Percentiles rank a stretch among this genome's conserved stretches.
Evolutionary conservation across 2,797 vertebrate species (phyloP).

Genomic region (Smutsia temminckii): DNA sequence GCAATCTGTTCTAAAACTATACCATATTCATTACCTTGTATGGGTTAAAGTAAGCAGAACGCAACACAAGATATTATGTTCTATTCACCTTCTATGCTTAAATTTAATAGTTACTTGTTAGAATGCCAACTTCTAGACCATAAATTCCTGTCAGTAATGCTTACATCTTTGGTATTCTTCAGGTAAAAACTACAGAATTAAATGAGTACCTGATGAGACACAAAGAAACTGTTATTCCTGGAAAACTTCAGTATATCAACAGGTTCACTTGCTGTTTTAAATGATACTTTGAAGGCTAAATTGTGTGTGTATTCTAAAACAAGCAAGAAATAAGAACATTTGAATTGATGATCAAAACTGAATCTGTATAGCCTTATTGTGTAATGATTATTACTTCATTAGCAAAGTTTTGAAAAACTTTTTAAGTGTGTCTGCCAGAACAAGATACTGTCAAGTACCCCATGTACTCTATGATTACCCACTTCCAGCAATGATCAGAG

Average conservation of each 20-base stretch:
- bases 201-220: background rate
- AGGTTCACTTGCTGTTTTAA: background rate
- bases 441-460: background rate
- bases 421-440: background rate
- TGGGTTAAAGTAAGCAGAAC: background rate
- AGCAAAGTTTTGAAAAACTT: background rate
- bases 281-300: background rate
- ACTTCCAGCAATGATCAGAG: background rate
- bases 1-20: background rate
- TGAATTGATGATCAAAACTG: background rate
- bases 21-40: background rate
- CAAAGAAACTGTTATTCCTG: background rate
- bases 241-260: background rate
- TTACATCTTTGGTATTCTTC: background rate
- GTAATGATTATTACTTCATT: constrained; percentile 26
- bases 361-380: background rate
- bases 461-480: background rate
- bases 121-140: background rate
- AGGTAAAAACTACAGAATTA: background rate
- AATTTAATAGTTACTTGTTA: constrained; percentile 38
- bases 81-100: background rate
- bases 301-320: background rate
- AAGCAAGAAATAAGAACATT: background rate
- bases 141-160: background rate
- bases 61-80: background rate